Conservation (phyloP, 1,140 invertebrate genomes). For the Pseudomyrmex gracilis region DNA sequence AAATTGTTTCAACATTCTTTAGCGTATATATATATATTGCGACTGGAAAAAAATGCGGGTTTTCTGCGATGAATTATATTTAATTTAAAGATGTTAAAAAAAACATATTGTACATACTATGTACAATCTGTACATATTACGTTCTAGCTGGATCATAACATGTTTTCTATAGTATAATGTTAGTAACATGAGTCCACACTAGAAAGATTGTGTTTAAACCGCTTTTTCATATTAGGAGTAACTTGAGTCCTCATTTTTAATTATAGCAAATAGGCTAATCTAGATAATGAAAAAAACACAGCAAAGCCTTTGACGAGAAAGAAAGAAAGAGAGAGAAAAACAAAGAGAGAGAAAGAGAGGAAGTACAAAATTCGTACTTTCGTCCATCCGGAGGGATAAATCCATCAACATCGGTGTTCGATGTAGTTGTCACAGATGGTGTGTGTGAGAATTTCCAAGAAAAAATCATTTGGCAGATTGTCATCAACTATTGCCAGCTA, state of each 20-base stretch:
- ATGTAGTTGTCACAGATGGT: constrained; percentile 69
- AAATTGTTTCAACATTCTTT: constrained; percentile 26
- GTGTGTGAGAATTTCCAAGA: constrained; percentile 68
- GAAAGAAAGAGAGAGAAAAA: constrained; percentile 20
- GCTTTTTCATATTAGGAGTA: constrained; percentile 72
- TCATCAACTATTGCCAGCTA: constrained; percentile 71
- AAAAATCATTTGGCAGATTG: constrained; percentile 73
- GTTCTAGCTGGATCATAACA: constrained; percentile 42
- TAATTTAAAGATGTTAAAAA: constrained; percentile 29
- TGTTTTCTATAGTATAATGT: constrained; percentile 28
- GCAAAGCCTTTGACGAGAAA: constrained; percentile 70
- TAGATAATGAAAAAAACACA: constrained; percentile 78
- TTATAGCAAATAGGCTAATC: constrained; percentile 77
- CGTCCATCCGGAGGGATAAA: constrained; percentile 58
- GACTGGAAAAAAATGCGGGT: constrained; percentile 6
- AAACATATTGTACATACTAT: constrained; percentile 12
- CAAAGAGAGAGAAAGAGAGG: constrained; percentile 29
- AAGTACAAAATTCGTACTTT: constrained; percentile 71
- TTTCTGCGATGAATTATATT: not conserved
- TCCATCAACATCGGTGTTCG: constrained; percentile 61
- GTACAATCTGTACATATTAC: constrained; percentile 18
- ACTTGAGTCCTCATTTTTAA: constrained; percentile 77
- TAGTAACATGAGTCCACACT: constrained; percentile 69
- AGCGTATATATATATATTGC: constrained; percentile 20
- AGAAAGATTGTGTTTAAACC: constrained; percentile 73